These are phyloP conservation scores for Acanthopleura granulata DNA, from an alignment of 2,888 invertebrate species.

Conservation along the genomic window DNA sequence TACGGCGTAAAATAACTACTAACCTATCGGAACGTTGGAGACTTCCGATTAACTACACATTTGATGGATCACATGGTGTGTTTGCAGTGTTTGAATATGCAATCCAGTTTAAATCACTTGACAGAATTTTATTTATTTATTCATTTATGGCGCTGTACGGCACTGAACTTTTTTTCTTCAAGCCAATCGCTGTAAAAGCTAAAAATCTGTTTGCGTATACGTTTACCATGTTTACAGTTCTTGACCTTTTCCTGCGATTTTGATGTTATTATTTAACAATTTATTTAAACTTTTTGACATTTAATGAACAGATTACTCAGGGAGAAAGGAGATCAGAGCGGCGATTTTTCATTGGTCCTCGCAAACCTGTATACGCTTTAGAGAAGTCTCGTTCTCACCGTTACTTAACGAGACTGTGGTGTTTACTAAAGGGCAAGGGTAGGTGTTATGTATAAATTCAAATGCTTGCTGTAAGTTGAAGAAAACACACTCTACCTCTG, in stretches of 20 bases:
- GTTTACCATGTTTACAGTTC: no score
- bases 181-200: no score
- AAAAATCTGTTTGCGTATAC: no score
- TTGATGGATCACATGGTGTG: slow-evolving; percentile 50
- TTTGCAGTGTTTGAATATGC: slow-evolving; percentile 11
- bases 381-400: background rate
- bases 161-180: no score
- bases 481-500: background rate
- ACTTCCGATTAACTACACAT: slow-evolving; percentile 58
- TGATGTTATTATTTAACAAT: background rate
- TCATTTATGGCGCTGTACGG: no score
- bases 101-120: no score
- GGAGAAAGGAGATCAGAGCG: background rate
- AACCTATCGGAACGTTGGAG: slow-evolving; percentile 48
- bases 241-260: no score
- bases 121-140: no score
- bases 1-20: slow-evolving; percentile 49
- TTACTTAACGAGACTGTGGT: background rate
- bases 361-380: background rate
- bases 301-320: background rate
- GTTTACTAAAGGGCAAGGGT: background rate
- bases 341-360: background rate
- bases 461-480: background rate
- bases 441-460: background rate
- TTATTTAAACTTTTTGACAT: no score